Evolutionary conservation across 2,113 vertebrate species (phyloP).

Genomic region (Opisthocomus hoazin): DNA sequence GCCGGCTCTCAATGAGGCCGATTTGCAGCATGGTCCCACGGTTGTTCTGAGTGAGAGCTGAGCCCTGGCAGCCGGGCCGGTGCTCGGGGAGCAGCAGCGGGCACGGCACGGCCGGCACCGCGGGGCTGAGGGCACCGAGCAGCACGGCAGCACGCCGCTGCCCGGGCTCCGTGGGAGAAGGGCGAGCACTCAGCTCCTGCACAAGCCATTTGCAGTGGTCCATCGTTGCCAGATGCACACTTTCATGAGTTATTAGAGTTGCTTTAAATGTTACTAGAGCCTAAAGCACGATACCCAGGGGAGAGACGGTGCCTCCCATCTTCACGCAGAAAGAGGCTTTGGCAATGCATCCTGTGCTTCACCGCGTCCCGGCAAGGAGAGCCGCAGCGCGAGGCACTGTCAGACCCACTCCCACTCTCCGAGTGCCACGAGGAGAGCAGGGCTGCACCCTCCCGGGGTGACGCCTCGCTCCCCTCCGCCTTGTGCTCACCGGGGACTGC

Average conservation of each 20-base stretch:
- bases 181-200: background rate
- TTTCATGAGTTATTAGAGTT: fast-evolving
- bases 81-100: background rate
- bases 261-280: background rate
- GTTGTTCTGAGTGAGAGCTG: background rate
- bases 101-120: background rate
- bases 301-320: background rate
- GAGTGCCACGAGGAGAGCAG: background rate
- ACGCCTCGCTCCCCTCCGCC: fast-evolving
- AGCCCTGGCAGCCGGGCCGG: background rate
- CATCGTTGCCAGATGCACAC: fast-evolving
- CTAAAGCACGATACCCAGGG: background rate
- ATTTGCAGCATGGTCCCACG: fast-evolving
- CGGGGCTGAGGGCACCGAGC: background rate
- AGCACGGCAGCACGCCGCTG: background rate
- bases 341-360: background rate
- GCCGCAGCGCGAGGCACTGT: fast-evolving
- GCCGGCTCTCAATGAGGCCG: background rate
- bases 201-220: fast-evolving
- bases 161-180: background rate
- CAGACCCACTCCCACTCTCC: background rate
- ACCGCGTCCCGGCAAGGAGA: background rate
- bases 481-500: background rate
- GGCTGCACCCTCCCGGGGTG: background rate
- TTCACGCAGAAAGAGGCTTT: background rate